These are phyloP conservation scores for Xanthia togata DNA, from an alignment of 2,888 invertebrate genomes.

Conservation along the genomic window DNA sequence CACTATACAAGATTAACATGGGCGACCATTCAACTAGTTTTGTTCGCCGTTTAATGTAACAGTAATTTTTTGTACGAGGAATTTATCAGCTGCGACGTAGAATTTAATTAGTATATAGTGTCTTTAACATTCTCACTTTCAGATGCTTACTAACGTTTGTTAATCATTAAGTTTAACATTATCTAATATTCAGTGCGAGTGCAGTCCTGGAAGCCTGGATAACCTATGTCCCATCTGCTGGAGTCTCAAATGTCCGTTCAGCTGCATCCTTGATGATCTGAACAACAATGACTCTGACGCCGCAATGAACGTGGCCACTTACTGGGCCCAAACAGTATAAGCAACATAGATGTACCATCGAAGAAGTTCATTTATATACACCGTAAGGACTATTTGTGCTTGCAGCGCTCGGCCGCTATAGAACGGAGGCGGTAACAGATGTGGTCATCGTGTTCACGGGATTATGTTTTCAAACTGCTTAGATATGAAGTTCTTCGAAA, in stretches of 20 bases:
- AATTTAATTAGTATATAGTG: neutral
- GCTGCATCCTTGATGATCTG: too few species aligned
- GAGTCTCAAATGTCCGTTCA: neutral
- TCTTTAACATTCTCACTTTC: neutral
- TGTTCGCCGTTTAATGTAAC: constrained; percentile 1
- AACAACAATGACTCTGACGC: too few species aligned
- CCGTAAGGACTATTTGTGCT: too few species aligned
- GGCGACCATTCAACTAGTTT: constrained; percentile 17
- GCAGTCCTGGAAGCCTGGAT: neutral
- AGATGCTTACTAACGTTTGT: neutral
- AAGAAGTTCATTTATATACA: too few species aligned
- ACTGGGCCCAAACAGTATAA: neutral
- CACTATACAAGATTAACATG: constrained; percentile 12
- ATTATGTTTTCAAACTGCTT: too few species aligned
- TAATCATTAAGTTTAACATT: neutral
- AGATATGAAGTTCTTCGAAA: too few species aligned
- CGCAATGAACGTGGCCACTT: neutral
- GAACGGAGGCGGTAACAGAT: too few species aligned
- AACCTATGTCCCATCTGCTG: neutral
- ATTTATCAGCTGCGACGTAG: constrained; percentile 1
- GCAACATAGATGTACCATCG: neutral
- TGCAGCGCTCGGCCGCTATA: too few species aligned
- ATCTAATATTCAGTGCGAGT: neutral
- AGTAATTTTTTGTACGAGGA: neutral
- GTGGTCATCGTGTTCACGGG: too few species aligned